Evolutionary conservation across 2,888 invertebrate species (phyloP), one percentile per base, ranked within the genome.

Genomic region (Argynnis bischoffii): DNA sequence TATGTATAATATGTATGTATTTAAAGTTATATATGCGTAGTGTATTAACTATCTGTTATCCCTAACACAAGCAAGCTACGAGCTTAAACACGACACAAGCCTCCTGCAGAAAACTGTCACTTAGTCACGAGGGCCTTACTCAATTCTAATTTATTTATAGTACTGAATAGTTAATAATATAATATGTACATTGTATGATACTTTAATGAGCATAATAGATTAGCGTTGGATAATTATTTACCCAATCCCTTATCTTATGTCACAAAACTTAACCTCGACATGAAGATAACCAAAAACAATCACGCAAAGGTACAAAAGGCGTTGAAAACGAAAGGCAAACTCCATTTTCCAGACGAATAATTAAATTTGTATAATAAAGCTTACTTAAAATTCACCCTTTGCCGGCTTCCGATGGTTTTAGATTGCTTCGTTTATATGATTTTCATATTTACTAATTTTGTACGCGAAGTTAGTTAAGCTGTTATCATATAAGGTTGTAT

Each of bases 311-410:
- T 66, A 72, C 70, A 61, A 70, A 71, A 73, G 69, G 72, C 71
- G 71, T 67, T 66, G 72, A 77, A 76, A 76, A 76, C 69, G 70
- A 74, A 77, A 77, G 79, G 78, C 76, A 76, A 80, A 78, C 77
- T 78, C 72, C 76, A 77, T 78, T 80, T 78, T 72, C 71, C 72
- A 74, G 71, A 72, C 72, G 75, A 76, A 75, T 75, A 74, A 75
- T 71, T 72, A 72, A 77, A 76, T 74, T 74, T 71, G 70, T 72
- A 70, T 73, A 72, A 73, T 72, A 69, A 65, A 70, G 64, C 75
- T 70, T 72, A 66, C 70, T 80, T 79, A 79, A 79, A 80, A 81
- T 81, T 81, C 81, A 81, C 81, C 81, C 81, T 77, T 69, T 69
- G 64, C 55, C 21, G 63, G 54, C 66, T 57, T 63, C 68, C 66